Percentiles rank a stretch among this genome's conserved stretches.
These are phyloP conservation scores for Agrilus cyanescens DNA, from an alignment of 2,888 invertebrate species.

Conservation along the genomic window DNA sequence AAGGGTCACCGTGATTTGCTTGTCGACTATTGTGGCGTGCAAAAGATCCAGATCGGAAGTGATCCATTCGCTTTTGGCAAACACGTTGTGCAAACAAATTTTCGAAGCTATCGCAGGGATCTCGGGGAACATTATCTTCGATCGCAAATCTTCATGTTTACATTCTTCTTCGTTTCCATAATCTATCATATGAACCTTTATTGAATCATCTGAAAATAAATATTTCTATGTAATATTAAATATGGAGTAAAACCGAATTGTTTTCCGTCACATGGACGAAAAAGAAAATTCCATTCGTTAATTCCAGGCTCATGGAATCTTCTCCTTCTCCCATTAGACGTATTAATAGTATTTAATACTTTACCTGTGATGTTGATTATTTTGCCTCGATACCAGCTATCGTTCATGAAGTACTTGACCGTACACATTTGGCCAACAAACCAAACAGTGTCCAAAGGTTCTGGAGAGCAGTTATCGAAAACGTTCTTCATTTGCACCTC, in stretches of 20 bases:
- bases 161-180: constrained; percentile 70
- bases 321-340: not conserved
- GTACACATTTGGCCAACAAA: constrained; percentile 53
- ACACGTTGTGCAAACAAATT: constrained; percentile 44
- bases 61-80: constrained; percentile 41
- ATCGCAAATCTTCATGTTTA: constrained; percentile 43
- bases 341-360: constrained; percentile 3
- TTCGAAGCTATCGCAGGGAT: constrained; percentile 55
- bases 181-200: constrained; percentile 62
- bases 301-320: too few relatives aligned
- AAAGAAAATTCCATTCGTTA: too few relatives aligned
- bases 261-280: too few relatives aligned
- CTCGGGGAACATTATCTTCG: constrained; percentile 48
- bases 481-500: constrained; percentile 24
- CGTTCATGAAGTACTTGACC: constrained; percentile 52
- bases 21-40: constrained; percentile 44
- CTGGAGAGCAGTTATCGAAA: constrained; percentile 37
- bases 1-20: constrained; percentile 2
- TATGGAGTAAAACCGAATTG: too few relatives aligned
- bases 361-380: constrained; percentile 36
- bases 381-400: constrained; percentile 58
- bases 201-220: constrained; percentile 24
- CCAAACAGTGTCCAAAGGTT: constrained; percentile 38
- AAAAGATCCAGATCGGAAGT: constrained; percentile 47
- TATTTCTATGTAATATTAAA: too few relatives aligned